These are phyloP conservation scores for Xenops minutus DNA, from an alignment of 2,797 vertebrate genomes.

Conservation along the genomic window DNA sequence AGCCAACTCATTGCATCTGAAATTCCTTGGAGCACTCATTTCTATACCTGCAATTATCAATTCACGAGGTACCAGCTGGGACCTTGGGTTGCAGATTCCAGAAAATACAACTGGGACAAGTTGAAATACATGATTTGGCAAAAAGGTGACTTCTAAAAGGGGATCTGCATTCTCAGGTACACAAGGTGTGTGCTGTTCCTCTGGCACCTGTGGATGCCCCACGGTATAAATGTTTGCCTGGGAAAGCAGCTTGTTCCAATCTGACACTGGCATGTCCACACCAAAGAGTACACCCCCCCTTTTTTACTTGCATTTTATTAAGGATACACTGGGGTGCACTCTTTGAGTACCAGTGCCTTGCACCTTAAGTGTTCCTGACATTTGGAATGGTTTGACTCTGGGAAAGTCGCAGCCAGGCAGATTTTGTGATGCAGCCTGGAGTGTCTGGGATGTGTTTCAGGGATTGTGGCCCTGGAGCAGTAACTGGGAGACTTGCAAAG, in stretches of 20 bases:
- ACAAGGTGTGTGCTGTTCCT: accelerated
- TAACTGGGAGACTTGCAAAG: not conserved
- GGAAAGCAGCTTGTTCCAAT: not conserved
- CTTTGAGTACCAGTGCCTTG: not conserved
- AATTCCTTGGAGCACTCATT: not conserved
- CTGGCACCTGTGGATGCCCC: not conserved
- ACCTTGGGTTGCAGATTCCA: not conserved
- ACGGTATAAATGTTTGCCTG: too few species aligned
- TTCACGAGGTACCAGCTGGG: not conserved
- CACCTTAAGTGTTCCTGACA: accelerated
- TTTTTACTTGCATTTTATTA: not conserved
- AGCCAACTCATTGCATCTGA: accelerated
- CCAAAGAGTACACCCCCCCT: accelerated
- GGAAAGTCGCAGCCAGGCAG: not conserved
- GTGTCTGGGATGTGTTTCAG: accelerated
- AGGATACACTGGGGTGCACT: accelerated
- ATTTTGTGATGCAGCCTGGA: not conserved
- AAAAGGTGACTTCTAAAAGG: not conserved
- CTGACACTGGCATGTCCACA: not conserved
- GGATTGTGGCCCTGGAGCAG: not conserved
- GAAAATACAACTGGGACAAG: not conserved
- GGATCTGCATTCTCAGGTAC: not conserved
- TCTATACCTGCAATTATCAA: not conserved
- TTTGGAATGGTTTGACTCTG: accelerated
- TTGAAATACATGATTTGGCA: not conserved